Evolutionary conservation across 2,113 vertebrate species (phyloP).

Genomic region (Anas platyrhynchos): DNA sequence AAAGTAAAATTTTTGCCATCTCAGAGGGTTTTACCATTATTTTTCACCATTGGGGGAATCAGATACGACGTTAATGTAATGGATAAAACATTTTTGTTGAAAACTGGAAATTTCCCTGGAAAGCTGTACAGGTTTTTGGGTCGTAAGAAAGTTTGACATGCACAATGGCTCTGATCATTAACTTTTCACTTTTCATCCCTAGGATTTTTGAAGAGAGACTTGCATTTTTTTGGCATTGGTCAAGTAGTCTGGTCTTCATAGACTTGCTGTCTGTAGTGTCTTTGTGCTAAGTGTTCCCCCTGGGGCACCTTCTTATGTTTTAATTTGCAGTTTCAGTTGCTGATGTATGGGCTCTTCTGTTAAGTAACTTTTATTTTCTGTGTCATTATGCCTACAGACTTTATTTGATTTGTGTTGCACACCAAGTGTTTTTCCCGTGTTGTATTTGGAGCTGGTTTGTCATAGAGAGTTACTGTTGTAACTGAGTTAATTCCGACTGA

Average conservation of each 20-base stretch:
- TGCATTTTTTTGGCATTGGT: slow-evolving; percentile 37
- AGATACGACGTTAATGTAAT: background rate
- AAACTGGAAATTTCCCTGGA: background rate
- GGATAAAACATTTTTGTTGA: background rate
- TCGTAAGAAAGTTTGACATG: background rate
- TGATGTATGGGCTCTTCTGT: slow-evolving; percentile 70
- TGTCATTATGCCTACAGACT: slow-evolving; percentile 45
- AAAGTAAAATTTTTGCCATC: background rate
- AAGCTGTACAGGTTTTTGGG: background rate
- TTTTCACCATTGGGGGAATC: background rate
- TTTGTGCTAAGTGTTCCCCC: slow-evolving; percentile 64
- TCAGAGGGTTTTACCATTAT: background rate
- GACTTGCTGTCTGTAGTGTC: slow-evolving; percentile 42
- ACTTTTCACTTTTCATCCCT: slow-evolving; percentile 27
- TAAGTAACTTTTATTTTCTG: slow-evolving; percentile 60
- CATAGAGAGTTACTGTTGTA: background rate
- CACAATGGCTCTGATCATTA: slow-evolving; percentile 22
- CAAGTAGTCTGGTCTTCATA: slow-evolving; percentile 45
- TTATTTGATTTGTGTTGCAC: slow-evolving; percentile 39
- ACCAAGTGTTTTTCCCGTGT: background rate
- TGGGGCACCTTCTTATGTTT: slow-evolving; percentile 51
- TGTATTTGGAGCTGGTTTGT: slow-evolving; percentile 34
- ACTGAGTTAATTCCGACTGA: background rate
- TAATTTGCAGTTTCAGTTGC: slow-evolving; percentile 60
- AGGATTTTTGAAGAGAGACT: slow-evolving; percentile 28